Evolutionary conservation across 1,140 invertebrate genomes (phyloP), one percentile per base, ranked within the genome.

Genomic region (Bombus pyrosoma): DNA sequence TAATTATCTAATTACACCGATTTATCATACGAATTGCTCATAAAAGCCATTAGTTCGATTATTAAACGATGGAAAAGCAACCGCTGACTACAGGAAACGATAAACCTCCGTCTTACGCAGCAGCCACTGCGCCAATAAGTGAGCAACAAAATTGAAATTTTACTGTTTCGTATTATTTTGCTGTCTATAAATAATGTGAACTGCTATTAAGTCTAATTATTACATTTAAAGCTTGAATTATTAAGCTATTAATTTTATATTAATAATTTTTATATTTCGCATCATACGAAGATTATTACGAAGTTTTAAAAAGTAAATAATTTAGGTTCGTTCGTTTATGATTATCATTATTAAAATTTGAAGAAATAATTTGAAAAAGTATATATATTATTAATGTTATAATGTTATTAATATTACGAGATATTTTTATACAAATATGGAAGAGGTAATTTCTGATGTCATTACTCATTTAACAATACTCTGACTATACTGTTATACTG

Each of bases 41-140:
- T 57, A 47, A 59, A 77, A 18, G n/a, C 22, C 9, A 64, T 76
- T 76, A 37, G 76, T 76, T 83, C 25, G 1, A 34, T 83, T 32
- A 47, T 8, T 47, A 13, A 57, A 62, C 18, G 9, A 92, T 91
- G 89, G 93, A 93, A 81, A 85, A 85, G 22, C 90, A 92, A 77
- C 89, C 92, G 8, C 77, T 93, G 39, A 91, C 89, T 78, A 32
- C 89, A 6, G 85, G 77, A 47, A 66, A 62, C 47, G 91, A 92
- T 41, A 91, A 88, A 74, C 91, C 93, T 66, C 91, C 92, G 59
- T 79, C 91, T 74, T 92, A 91, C 74, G 86, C 92, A 39, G 77
- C 80, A 39, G 85, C 86, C 22, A 89, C 82, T 28, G 87, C 85
- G 32, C 69, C 94, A 6, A 39, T 76, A 90, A 76, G 91, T 92